Evolutionary conservation across 37 sponge, comb jelly and placozoan species (phyloP), one percentile per base, ranked within the genome.

Genomic region (Ephydatia muelleri): DNA sequence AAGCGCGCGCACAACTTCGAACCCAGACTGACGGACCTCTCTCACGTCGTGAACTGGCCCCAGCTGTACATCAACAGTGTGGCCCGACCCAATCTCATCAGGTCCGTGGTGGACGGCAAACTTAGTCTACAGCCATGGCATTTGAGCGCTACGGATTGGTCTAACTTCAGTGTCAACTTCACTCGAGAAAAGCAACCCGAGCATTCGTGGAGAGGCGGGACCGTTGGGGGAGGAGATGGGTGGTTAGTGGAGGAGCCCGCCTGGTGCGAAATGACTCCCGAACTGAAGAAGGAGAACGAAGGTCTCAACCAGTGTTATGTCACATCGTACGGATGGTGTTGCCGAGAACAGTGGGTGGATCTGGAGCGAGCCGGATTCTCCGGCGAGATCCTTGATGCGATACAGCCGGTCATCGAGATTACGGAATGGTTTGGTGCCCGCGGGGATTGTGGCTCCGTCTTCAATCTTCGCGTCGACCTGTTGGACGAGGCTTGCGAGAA

Each of bases 381-480:
- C 13, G 38, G 29, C 0, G 70, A 67, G 19, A 73, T 89, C 67
- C 31, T 89, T 37, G 85, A 89, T 71, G 49, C 14, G 5, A 30
- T 84, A 22, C 85, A 81, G 38, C 90, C 90, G 0, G 5, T 66
- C 32, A 85, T 89, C 68, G 77, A 66, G 48, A 78, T 80, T 31
- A 81, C 85, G 43, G 90, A 89, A 71, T 89, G 90, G 90, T 89
- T 68, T 66, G 70, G 75, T 65, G 90, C 85, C 1, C 49, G 90
- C 30, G 68, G 43, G 31, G 90, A 89, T 65, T 89, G 90, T 81
- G 90, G 90, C 31, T 89, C 85, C 16, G 34, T 76, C 5, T 89
- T 80, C 25, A 68, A 76, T 22, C 30, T 89, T 2, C 69, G 43
- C 3, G 90, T 89, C 14, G 77, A 73, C 25, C 85, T 89, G 5